These are phyloP conservation scores for Leistus spinibarbis DNA, from an alignment of 2,888 invertebrate species.

Conservation along the genomic window DNA sequence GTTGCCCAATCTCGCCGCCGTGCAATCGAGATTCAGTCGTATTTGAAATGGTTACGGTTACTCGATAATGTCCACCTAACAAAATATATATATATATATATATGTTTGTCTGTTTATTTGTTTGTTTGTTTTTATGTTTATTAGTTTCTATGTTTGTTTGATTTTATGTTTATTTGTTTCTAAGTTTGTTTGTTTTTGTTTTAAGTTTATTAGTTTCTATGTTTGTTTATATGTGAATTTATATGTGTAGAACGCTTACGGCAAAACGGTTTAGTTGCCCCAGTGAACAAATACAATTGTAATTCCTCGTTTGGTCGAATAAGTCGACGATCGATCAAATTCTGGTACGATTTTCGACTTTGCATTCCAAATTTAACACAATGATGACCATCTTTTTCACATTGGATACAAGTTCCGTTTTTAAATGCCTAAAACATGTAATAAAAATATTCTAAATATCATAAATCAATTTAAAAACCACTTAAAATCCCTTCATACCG, in stretches of 20 bases:
- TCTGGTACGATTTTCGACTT: conserved; percentile 62
- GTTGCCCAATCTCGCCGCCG: conserved; percentile 79
- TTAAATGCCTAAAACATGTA: conserved; percentile 64
- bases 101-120: background rate
- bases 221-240: background rate
- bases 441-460: conserved; percentile 28
- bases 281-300: conserved; percentile 76
- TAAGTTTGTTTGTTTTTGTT: background rate
- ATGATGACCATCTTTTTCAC: conserved; percentile 67
- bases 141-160: background rate
- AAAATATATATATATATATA: background rate
- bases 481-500: conserved; percentile 59
- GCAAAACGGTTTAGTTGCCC: conserved; percentile 73
- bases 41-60: conserved; percentile 75
- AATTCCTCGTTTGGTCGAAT: conserved; percentile 61
- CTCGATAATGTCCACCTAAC: conserved; percentile 78
- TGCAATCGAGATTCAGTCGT: conserved; percentile 72
- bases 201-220: background rate
- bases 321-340: conserved; percentile 56
- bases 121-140: conserved; percentile 2
- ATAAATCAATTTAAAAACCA: no score
- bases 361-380: conserved; percentile 75
- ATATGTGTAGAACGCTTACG: conserved; percentile 62
- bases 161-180: no score
- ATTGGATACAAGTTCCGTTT: conserved; percentile 73